These are phyloP conservation scores for Idris sp. DNA, from an alignment of 1,140 invertebrate species.

Conservation along the genomic window DNA sequence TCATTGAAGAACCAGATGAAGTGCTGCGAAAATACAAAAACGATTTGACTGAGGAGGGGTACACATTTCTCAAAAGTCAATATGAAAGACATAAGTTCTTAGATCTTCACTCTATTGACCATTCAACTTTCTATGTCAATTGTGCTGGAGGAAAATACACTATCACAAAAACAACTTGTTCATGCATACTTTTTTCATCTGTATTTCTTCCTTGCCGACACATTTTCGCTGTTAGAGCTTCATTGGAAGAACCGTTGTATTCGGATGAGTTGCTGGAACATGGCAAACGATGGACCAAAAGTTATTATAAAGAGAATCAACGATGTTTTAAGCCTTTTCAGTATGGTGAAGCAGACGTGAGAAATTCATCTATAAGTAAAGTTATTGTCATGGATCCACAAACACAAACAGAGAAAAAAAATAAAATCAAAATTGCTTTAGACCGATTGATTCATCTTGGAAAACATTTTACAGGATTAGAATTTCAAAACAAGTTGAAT, in stretches of 20 bases:
- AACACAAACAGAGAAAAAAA: background rate
- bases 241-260: background rate
- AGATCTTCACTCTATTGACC: background rate
- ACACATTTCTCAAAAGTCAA: slow-evolving; percentile 4
- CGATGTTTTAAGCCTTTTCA: background rate
- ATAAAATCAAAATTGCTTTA: background rate
- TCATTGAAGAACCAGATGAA: background rate
- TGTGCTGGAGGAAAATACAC: background rate
- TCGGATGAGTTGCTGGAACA: no score
- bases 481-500: slow-evolving; percentile 8
- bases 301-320: slow-evolving; percentile 12
- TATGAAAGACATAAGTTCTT: slow-evolving; percentile 4
- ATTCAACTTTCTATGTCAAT: background rate
- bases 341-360: background rate
- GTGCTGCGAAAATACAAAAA: slow-evolving; percentile 2
- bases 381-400: background rate
- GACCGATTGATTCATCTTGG: background rate
- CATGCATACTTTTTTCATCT: background rate
- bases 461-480: background rate
- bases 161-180: slow-evolving; percentile 5
- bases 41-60: slow-evolving; percentile 8
- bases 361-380: background rate
- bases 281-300: slow-evolving; percentile 9
- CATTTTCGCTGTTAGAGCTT: slow-evolving; percentile 9
- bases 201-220: slow-evolving; percentile 6